A percentile compares a stretch with the other conserved stretches of the same genome.
phyloP scores from a whole-genome alignment of 2,113 vertebrate species.

The Corvus moneduloides region DNA sequence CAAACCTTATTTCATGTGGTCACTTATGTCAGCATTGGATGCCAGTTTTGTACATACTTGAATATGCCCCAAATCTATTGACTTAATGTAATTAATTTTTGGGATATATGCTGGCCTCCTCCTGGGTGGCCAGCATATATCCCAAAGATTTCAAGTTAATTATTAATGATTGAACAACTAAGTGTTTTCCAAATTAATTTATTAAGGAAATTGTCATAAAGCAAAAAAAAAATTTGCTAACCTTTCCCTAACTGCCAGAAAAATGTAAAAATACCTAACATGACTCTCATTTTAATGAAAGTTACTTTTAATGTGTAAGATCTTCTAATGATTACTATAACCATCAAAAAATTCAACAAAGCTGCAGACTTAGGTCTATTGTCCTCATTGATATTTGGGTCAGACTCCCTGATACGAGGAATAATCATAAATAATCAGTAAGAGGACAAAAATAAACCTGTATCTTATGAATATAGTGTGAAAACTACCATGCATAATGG shows the following conservation, averaged over 20 bases:
- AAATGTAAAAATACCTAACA: background rate
- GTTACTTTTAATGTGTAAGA: background rate
- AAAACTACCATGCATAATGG: background rate
- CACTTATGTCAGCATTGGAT: background rate
- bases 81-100: background rate
- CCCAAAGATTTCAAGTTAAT: background rate
- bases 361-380: background rate
- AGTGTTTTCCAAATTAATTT: background rate
- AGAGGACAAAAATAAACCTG: background rate
- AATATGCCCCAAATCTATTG: background rate
- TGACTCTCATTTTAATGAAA: background rate
- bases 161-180: background rate
- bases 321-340: background rate
- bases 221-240: background rate
- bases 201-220: background rate
- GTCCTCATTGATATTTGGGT: background rate
- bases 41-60: background rate
- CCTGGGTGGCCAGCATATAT: background rate
- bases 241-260: background rate
- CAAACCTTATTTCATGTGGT: background rate
- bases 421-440: slow-evolving; percentile 15
- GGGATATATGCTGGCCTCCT: no score
- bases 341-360: background rate
- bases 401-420: background rate
- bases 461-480: background rate